Base-by-base conservation (phyloP, 1,140 invertebrate species). In the Tetramorium parvispinum region DNA sequence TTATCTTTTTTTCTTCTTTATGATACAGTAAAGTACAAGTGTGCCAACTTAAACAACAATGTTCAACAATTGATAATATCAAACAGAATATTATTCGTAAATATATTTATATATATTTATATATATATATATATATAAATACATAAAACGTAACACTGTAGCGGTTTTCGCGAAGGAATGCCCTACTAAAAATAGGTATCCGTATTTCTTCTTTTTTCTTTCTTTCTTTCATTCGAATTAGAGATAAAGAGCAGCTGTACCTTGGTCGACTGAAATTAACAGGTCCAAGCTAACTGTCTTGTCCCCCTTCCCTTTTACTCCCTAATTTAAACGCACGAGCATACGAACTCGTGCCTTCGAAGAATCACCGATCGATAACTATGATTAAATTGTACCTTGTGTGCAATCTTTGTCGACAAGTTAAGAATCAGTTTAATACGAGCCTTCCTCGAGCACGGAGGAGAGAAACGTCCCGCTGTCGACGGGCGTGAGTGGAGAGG, bases 21-120 rank as follows among this genome's bases (percentile, higher is more conserved):
- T 95, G 91, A 93, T 95, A 95, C 94, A 95, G 85, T 95, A 94
- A 94, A 95, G 94, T 95, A 95, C 94, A 95, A 75, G 92, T 89
- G 93, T 94, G 94, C 94, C 94, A 94, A 94, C 93, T 92, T 94
- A 95, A 95, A 94, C 94, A 94, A 94, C 93, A 95, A 95, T 89
- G 94, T 91, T 95, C 89, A 95, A 94, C 94, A 95, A 95, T 93
- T 87, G 91, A 94, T 95, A 94, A 94, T 95, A 95, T 95, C 92
- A 94, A 95, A 95, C 94, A 94, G 92, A 94, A 94, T 93, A 93
- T 92, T 90, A 91, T 91, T 89, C 89, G 81, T 85, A 90, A 90
- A 77, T 92, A 81, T 92, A 88, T 92, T 89, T 91, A 91, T 86
- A 89, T 88, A 88, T 89, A 86, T 91, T 75, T 90, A 90, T 91